These are phyloP conservation scores for Drosophila atripex DNA, from an alignment of 2,888 invertebrate genomes.

Conservation along the genomic window DNA sequence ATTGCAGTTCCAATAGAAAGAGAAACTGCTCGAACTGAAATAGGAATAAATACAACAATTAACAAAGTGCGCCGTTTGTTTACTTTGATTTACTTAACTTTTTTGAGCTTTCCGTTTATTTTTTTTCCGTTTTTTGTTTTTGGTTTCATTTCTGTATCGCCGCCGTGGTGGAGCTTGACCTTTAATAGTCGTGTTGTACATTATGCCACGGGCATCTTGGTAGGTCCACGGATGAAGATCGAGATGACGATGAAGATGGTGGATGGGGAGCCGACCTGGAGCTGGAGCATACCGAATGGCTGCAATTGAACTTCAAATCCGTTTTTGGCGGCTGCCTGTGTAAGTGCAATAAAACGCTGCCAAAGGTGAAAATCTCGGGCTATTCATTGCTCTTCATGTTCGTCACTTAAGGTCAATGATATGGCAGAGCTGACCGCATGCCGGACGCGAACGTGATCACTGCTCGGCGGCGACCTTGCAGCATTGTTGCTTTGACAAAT, in stretches of 20 bases:
- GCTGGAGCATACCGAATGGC: conserved; percentile 40
- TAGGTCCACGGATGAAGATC: conserved; percentile 43
- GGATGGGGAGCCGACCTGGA: conserved; percentile 13
- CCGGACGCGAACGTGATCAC: conserved; percentile 57
- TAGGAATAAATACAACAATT: conserved; percentile 60
- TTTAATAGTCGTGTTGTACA: conserved; percentile 72
- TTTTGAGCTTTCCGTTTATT: conserved; percentile 9
- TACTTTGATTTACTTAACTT: conserved; percentile 65
- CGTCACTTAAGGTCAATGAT: conserved; percentile 74
- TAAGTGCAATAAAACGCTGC: conserved; percentile 70
- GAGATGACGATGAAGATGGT: conserved; percentile 25
- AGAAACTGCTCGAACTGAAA: conserved; percentile 24
- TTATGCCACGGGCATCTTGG: conserved; percentile 64
- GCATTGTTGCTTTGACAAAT: conserved; percentile 75
- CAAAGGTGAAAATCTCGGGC: conserved; percentile 74
- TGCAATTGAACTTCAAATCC: conserved; percentile 65
- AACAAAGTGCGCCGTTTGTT: conserved; percentile 65
- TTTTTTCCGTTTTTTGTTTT: conserved; percentile 6
- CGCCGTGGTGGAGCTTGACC: conserved; percentile 55
- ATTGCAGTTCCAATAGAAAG: conserved; percentile 23
- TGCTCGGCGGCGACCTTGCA: conserved; percentile 66
- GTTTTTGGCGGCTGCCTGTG: conserved; percentile 35
- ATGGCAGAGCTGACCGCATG: conserved; percentile 60
- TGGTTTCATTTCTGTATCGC: conserved; percentile 29
- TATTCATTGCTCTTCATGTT: conserved; percentile 68